Conservation (phyloP, 2,113 vertebrate species). For the Falco punctatus region DNA sequence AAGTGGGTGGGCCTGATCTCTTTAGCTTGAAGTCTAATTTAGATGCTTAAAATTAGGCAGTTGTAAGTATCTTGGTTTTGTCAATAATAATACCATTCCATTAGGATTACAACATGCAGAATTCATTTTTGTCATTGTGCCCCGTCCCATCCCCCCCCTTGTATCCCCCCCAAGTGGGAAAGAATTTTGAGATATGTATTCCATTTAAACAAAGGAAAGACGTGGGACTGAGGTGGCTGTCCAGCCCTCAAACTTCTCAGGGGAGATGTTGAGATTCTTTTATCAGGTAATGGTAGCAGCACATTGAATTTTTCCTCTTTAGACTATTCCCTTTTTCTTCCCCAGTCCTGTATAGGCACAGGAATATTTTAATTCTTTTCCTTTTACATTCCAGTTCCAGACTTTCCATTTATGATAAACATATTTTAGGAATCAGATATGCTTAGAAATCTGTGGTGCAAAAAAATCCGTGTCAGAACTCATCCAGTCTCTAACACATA, state of each 20-base stretch:
- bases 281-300: not conserved
- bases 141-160: too few species aligned
- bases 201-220: not conserved
- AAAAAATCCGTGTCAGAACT: not conserved
- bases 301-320: not conserved
- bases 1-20: not conserved
- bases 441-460: not conserved
- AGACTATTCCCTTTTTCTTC: not conserved
- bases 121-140: not conserved
- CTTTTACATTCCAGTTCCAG: not conserved
- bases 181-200: not conserved
- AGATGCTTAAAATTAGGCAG: not conserved
- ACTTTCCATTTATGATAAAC: not conserved
- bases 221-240: not conserved
- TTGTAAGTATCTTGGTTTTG: not conserved
- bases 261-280: not conserved
- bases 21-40: not conserved
- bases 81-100: not conserved
- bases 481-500: not conserved
- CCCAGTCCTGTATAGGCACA: not conserved
- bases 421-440: not conserved
- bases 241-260: not conserved
- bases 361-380: not conserved
- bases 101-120: not conserved
- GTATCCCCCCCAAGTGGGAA: rapidly evolving